Percentiles rank a stretch among this genome's conserved stretches.
These are phyloP conservation scores for Linnaemya vulpina DNA, from an alignment of 2,888 invertebrate genomes.

Conservation along the genomic window DNA sequence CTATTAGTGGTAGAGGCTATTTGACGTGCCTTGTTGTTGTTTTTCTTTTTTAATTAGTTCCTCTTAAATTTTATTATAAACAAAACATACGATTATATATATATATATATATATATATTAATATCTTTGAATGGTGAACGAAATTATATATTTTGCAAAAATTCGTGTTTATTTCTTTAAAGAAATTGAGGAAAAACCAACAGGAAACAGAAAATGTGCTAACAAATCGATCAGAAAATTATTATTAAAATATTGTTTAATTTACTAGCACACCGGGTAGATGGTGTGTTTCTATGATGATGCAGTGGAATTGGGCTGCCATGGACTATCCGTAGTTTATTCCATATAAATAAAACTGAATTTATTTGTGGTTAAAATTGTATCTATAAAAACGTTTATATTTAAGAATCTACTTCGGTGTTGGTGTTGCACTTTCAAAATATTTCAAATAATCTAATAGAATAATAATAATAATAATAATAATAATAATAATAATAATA, in stretches of 20 bases:
- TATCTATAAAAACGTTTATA: too few species aligned
- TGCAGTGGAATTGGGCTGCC: background rate
- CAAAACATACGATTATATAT: constrained; percentile 23
- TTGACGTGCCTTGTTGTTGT: background rate
- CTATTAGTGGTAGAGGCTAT: constrained; percentile 10
- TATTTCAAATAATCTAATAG: too few species aligned
- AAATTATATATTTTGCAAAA: constrained; percentile 36
- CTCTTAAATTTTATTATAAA: constrained; percentile 55
- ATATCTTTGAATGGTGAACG: background rate
- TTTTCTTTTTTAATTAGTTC: constrained; percentile 24
- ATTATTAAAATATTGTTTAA: background rate
- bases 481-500: too few species aligned
- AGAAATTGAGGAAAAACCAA: constrained; percentile 9
- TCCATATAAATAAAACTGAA: too few species aligned
- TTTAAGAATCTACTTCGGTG: too few species aligned
- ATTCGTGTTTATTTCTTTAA: constrained; percentile 1
- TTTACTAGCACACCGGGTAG: background rate
- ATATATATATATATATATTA: too few species aligned
- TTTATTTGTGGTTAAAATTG: too few species aligned
- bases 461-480: too few species aligned
- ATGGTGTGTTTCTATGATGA: background rate
- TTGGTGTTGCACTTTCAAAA: too few species aligned
- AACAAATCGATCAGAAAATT: constrained; percentile 12
- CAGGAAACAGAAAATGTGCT: constrained; percentile 25
- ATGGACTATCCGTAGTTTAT: too few species aligned